Conservation (phyloP, 2,113 vertebrate genomes). For the Seriola quinqueradiata region DNA sequence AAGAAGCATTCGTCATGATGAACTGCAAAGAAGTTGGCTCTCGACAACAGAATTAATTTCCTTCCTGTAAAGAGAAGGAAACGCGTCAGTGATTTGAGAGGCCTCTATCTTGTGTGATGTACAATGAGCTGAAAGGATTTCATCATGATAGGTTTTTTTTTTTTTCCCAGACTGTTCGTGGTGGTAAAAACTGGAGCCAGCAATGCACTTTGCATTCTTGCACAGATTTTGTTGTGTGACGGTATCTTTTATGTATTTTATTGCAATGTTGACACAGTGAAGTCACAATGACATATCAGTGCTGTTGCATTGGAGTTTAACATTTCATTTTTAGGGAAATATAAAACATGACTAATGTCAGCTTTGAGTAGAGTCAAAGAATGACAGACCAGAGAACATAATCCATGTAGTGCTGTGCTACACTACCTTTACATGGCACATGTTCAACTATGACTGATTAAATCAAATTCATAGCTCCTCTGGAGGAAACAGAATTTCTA, state of each 20-base stretch:
- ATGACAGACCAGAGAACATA: neutral
- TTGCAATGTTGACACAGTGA: neutral
- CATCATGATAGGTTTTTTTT: neutral
- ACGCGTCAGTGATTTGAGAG: constrained; percentile 6
- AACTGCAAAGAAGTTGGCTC: constrained; percentile 26
- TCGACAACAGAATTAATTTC: constrained; percentile 57
- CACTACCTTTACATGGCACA: neutral
- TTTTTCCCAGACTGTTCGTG: neutral
- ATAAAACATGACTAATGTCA: neutral
- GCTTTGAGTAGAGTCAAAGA: neutral
- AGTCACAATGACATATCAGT: no score
- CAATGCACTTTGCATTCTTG: neutral
- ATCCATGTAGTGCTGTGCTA: neutral
- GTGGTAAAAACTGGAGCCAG: neutral
- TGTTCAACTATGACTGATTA: neutral
- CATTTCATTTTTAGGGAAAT: neutral
- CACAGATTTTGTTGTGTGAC: neutral
- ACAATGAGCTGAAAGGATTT: constrained; percentile 5
- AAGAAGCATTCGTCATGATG: constrained; percentile 58
- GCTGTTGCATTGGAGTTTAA: no score
- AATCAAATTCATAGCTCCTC: neutral
- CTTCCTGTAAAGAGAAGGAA: constrained; percentile 49
- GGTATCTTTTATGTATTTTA: neutral
- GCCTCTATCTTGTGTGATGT: neutral
- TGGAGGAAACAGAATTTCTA: neutral